Conservation (phyloP, 2,888 invertebrate species). For the Rambutsinella grinnellia region DNA sequence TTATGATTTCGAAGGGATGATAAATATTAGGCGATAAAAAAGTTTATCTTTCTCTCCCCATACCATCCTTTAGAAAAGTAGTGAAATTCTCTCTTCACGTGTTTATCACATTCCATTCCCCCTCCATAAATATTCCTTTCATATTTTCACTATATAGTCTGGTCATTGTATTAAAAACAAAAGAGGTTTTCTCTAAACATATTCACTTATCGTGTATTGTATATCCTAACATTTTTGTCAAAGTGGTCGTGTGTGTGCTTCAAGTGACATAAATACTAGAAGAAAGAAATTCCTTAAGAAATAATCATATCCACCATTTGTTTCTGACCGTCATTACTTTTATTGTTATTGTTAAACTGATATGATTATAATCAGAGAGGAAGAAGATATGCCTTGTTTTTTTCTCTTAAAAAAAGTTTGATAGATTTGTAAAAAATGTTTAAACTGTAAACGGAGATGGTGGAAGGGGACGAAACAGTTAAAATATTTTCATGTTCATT, state of each 20-base stretch:
- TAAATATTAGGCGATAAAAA: not conserved
- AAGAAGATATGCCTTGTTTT: no score
- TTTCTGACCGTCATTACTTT: constrained; percentile 29
- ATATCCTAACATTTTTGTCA: not conserved
- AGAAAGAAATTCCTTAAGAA: not conserved
- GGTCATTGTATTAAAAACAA: no score
- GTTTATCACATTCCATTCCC: constrained; percentile 40
- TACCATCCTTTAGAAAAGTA: not conserved
- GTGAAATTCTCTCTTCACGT: constrained; percentile 12
- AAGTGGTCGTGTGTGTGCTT: not conserved
- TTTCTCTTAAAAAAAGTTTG: no score
- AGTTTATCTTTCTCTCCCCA: not conserved
- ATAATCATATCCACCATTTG: not conserved
- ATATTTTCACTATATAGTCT: no score
- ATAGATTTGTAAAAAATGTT: no score
- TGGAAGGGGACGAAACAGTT: no score
- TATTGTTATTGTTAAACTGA: constrained; percentile 26
- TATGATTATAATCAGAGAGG: no score
- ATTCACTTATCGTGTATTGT: not conserved
- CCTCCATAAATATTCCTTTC: constrained; percentile 19
- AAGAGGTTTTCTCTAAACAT: no score
- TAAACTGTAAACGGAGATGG: no score
- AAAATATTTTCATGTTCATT: no score
- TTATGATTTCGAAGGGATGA: not conserved
- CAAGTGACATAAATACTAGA: not conserved